phyloP scores from a whole-genome alignment of 2,113 vertebrate species.

The Pantherophis guttatus region DNA sequence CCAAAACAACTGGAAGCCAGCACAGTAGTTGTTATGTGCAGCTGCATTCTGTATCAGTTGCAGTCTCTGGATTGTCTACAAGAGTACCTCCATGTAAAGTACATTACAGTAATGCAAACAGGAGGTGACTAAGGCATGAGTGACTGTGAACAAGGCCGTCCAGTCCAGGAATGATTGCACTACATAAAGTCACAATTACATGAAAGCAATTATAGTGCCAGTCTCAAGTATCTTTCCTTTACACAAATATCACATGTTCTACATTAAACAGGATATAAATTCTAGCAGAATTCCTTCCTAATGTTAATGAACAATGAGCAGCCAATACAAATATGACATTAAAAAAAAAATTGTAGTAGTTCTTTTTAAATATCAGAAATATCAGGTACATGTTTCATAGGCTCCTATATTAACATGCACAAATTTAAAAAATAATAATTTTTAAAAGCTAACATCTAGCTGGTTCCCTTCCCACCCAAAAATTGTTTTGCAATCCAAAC shows the following conservation, averaged over 20 bases:
- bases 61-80: not conserved
- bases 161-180: not conserved
- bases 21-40: not conserved
- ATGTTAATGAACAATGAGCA: conserved; percentile 6
- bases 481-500: conserved; percentile 66
- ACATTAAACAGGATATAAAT: not conserved
- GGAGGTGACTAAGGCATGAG: not conserved
- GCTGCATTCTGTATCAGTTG: not conserved
- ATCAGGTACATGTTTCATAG: conserved; percentile 20
- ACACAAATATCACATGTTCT: not conserved
- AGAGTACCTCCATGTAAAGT: not conserved
- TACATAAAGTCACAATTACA: not conserved
- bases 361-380: conserved; percentile 16
- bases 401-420: conserved; percentile 23
- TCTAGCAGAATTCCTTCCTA: not conserved
- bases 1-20: not conserved
- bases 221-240: not conserved
- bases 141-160: not conserved
- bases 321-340: not conserved
- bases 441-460: conserved; percentile 46
- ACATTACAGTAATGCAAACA: not conserved
- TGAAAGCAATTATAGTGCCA: not conserved
- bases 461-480: conserved; percentile 59
- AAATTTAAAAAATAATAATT: conserved; percentile 9
- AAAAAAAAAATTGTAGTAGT: not conserved